These are phyloP conservation scores for Tympanuchus pallidicinctus DNA, from an alignment of 2,113 vertebrate genomes.

Conservation along the genomic window DNA sequence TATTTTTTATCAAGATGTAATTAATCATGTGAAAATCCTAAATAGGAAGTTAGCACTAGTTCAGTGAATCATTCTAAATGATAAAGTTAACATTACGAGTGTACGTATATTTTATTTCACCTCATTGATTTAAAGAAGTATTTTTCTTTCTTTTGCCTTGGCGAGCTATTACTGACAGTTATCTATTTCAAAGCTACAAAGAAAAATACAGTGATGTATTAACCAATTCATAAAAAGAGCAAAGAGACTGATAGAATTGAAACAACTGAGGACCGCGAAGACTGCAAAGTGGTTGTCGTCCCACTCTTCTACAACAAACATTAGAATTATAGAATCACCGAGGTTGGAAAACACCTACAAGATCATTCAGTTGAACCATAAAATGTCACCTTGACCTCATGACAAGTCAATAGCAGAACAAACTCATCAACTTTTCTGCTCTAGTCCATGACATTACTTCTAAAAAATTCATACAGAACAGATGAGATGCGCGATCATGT, in stretches of 20 bases:
- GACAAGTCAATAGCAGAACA: neutral
- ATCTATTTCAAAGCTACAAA: neutral
- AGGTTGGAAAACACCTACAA: no score
- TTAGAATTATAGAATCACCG: no score
- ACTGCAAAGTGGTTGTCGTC: neutral
- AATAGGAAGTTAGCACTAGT: neutral
- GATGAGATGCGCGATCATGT: neutral
- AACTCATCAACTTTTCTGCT: neutral
- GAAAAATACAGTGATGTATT: neutral
- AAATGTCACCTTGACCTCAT: neutral
- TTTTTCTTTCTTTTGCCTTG: neutral
- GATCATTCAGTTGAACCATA: no score
- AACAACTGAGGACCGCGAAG: neutral
- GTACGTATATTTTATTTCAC: neutral
- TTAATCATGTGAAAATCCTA: neutral
- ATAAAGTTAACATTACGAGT: neutral
- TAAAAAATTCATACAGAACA: neutral
- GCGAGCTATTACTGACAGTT: neutral
- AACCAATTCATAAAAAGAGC: neutral
- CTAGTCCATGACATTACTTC: neutral
- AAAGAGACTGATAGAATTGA: neutral
- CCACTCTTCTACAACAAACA: neutral
- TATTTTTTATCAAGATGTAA: neutral
- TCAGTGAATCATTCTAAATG: neutral
- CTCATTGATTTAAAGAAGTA: neutral